Base-by-base conservation (phyloP, 2,113 vertebrate species). In the Xenotilapia caudafasciata region DNA sequence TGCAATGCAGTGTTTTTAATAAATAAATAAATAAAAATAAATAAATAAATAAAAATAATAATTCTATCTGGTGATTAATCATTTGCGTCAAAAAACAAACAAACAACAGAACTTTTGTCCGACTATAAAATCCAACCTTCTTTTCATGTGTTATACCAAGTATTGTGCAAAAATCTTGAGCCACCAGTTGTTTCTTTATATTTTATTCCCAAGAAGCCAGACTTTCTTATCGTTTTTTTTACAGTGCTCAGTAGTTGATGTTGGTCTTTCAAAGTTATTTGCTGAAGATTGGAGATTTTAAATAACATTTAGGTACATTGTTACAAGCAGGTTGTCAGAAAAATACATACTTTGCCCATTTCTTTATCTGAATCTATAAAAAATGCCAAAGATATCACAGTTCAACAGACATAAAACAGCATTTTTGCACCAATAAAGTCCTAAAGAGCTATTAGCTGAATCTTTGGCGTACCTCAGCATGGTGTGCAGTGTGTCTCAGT, bases 391-490 rank as follows among this genome's bases (percentile, higher is more conserved):
- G 6, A 8, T 38, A 38, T 5, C 19, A 8, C 33, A 65, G 60
- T 65, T 65, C 60, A 65, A 38, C 60, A 38, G 33, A 21, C 4
- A 65, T 65, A 65, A 38, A 65, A 65, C 33, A 38, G 19, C 11
- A 65, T 38, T 1, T 65, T 65, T 65, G 19, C 60, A 65, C 17
- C 19, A 65, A 65, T 65, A 65, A 35, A 65, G 17, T 35, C 4
- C 0, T 35, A 21, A 21, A 68, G 33, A 4, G 33, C 33, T 65
- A 65, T 65, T 38, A 13, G 60, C 33, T 65, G 10, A 13, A 8
- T 21, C 1, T n/a, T 68, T 38, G 62, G 11, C 33, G 38, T 0
- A n/a, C 6, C 17, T 0, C 17, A 3, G 17, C 60, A 7, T 38
- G 62, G 60, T 38, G 19, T 13, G 60, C 19, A 38, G 33, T 38